Percentiles rank a stretch among this genome's conserved stretches.
Evolutionary conservation across 2,113 vertebrate genomes (phyloP).

Genomic region (Paedocypris sp.): DNA sequence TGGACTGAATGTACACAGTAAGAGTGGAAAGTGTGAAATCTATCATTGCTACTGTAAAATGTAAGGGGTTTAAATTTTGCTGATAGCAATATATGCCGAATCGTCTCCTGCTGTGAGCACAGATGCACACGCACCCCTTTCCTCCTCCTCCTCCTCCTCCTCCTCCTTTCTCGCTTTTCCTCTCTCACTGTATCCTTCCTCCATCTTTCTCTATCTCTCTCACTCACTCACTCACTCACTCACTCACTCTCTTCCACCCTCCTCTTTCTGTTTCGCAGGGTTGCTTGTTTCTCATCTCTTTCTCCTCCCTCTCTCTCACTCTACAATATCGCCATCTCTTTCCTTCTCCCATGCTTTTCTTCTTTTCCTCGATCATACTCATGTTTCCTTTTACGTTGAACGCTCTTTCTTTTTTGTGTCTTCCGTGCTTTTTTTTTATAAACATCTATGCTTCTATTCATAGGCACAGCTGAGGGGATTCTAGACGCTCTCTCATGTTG

Average conservation of each 20-base stretch:
- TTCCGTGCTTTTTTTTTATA: neutral
- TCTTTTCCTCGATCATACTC: constrained; percentile 8
- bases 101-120: constrained; percentile 20
- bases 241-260: neutral
- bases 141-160: neutral
- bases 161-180: neutral
- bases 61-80: neutral
- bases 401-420: constrained; percentile 19
- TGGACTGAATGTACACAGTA: neutral
- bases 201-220: neutral
- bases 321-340: neutral
- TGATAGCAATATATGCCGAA: constrained; percentile 7
- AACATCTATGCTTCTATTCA: constrained; percentile 17
- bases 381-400: constrained; percentile 1
- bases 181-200: neutral
- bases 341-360: constrained; percentile 16
- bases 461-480: neutral
- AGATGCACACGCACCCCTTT: neutral
- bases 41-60: neutral
- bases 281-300: too few relatives aligned
- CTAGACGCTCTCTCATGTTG: neutral
- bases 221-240: neutral
- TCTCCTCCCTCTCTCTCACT: neutral
- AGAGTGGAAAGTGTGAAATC: neutral
- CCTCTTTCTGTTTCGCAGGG: neutral